These are phyloP conservation scores for Pachycephala philippinensis DNA, from an alignment of 2,113 vertebrate genomes.

Conservation along the genomic window DNA sequence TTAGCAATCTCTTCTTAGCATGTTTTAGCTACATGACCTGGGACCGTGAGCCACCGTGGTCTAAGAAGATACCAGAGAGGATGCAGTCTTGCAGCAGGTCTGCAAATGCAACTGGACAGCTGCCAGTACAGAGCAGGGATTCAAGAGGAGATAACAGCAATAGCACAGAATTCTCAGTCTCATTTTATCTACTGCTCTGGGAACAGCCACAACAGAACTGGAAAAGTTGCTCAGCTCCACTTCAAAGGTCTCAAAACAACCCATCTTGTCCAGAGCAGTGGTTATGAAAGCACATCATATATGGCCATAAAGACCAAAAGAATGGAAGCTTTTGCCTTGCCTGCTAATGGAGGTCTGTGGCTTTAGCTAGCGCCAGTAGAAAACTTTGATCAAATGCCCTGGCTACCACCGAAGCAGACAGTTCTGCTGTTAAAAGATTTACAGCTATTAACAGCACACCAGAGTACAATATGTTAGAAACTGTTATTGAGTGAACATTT, in stretches of 20 bases:
- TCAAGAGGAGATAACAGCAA: background rate
- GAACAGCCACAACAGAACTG: background rate
- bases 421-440: slow-evolving; percentile 25
- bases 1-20: background rate
- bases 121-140: background rate
- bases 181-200: background rate
- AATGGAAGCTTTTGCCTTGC: background rate
- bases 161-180: background rate
- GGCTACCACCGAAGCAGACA: background rate
- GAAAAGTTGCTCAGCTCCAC: background rate
- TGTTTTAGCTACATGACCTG: background rate
- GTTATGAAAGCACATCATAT: background rate
- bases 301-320: background rate
- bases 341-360: background rate
- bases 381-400: background rate
- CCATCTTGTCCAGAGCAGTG: background rate
- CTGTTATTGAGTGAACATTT: background rate
- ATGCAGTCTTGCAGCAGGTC: background rate
- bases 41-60: background rate
- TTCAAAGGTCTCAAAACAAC: background rate
- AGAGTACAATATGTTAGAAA: background rate
- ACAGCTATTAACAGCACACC: background rate
- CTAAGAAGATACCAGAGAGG: background rate
- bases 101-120: background rate
- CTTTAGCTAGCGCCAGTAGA: background rate